Base-by-base conservation (phyloP, 2,113 vertebrate species). In the Amphilophus citrinellus region DNA sequence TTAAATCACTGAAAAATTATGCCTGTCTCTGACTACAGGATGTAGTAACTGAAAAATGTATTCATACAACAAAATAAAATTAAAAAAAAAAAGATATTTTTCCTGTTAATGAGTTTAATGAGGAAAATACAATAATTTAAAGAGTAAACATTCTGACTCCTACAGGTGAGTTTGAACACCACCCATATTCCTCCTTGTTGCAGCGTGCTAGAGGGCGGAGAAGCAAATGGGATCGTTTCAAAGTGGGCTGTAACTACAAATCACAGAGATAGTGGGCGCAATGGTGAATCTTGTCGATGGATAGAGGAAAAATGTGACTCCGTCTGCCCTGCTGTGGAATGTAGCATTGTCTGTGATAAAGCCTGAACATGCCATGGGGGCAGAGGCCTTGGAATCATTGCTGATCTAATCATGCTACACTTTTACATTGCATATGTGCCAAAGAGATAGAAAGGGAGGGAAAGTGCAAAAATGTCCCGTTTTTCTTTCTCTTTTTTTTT, bases 331-430 rank as follows among this genome's bases (percentile, higher is more conserved):
- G 10, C 53, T 66, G 86, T 71, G 92, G 93, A 94, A 94, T 93
- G 91, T 77, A 86, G 84, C 44, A 20, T 92, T 84, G 83, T 87
- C 76, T 89, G 68, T 35, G 88, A 94, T 90, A 81, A 89, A 89
- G 85, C 87, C 82, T 91, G 83, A 89, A 89, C 89, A 91, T 82
- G 90, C 84, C 73, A 66, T 79, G 65, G 62, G 79, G 79, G 89
- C 87, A 84, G 84, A 91, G 56, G 66, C 82, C 79, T 87, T 76
- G 77, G 76, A 91, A 83, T 58, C 77, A 83, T 27, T 77, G 80
- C 82, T 89, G 90, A 91, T 92, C 83, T 88, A 87, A 92, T 91
- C 89, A 87, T 73, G 44, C 87, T 91, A 47, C 79, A 80, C 86
- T 90, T 87, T 91, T 37, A 82, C 68, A 90, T 85, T 89, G 57